Evolutionary conservation across 2,797 vertebrate species (phyloP).

Genomic region (Labeo calbasu): DNA sequence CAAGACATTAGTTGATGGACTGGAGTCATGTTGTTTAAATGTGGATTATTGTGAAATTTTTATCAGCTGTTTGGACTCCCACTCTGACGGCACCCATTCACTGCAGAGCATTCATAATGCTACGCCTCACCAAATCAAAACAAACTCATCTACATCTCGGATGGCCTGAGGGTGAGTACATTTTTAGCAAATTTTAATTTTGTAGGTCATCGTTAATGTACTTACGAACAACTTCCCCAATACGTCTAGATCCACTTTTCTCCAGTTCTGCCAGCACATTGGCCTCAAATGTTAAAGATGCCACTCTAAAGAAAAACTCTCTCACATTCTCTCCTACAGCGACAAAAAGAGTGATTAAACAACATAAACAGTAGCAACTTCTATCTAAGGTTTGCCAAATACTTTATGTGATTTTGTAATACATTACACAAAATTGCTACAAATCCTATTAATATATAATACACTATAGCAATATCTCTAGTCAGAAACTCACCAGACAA

Average conservation of each 20-base stretch:
- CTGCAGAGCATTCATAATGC: neutral
- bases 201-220: slow-evolving; percentile 56
- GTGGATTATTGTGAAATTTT: neutral
- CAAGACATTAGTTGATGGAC: neutral
- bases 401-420: neutral
- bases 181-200: neutral
- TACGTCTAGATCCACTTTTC: slow-evolving; percentile 84
- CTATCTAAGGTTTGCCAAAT: neutral
- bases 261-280: slow-evolving; percentile 93
- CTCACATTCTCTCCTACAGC: slow-evolving; percentile 90
- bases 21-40: neutral
- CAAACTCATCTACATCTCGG: neutral
- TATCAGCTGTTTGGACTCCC: neutral
- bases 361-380: neutral
- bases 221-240: slow-evolving; percentile 94
- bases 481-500: slow-evolving; percentile 82
- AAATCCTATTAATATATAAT: neutral
- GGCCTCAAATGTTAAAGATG: slow-evolving; percentile 90
- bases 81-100: neutral
- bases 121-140: too few species aligned
- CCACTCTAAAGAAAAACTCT: slow-evolving; percentile 95
- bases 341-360: neutral
- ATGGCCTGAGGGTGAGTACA: neutral
- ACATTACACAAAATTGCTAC: neutral
- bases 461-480: neutral